Base-by-base conservation (phyloP, 2,113 vertebrate species). In the Parus major region DNA sequence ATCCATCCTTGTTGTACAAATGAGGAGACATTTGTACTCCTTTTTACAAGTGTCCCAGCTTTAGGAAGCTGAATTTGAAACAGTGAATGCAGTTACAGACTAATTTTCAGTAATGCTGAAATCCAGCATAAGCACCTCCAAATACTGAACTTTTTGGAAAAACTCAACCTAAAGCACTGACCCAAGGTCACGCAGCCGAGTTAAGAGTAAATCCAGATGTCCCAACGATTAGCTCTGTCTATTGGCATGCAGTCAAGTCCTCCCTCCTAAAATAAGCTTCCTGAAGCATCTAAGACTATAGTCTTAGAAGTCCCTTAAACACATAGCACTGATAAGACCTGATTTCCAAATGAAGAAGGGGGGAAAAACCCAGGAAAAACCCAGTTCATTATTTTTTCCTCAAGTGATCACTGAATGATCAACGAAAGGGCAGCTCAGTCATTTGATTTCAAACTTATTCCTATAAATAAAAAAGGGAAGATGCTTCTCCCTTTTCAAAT, bases 191-290 rank as follows among this genome's bases (percentile, higher is more conserved):
- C 5, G 4, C 57, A 94, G 88, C 66, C 92, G 72, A 96, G 28
- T 82, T 96, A 94, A 97, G 93, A 90, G 82, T 90, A 93, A 96
- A 95, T 93, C 90, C 94, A 95, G 93, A 96, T 96, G 92, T 94
- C 93, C 65, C 5, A 19, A 91, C 60, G 86, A 97, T 95, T 92
- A 96, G 88, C 85, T 61, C 55, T 16, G 90, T 94, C 95, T 96
- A 21, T 5, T 96, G 94, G 95, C 95, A 88, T 63, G 86, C 78
- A 85, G 79, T 95, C 94, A 95, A 96, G 71, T 36, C 90, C 84
- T 93, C 44, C 61, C 76, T 96, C 92, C 93, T 95, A 92, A 94
- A 96, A 93, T 86, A 95, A 97, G 82, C 94, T 96, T 91, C 92
- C 90, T 86, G 90, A 86, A 90, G 82, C 83, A 96, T 86, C 57